Evolutionary conservation across 2,113 vertebrate species (phyloP).

Genomic region (Stigmatopora nigra): DNA sequence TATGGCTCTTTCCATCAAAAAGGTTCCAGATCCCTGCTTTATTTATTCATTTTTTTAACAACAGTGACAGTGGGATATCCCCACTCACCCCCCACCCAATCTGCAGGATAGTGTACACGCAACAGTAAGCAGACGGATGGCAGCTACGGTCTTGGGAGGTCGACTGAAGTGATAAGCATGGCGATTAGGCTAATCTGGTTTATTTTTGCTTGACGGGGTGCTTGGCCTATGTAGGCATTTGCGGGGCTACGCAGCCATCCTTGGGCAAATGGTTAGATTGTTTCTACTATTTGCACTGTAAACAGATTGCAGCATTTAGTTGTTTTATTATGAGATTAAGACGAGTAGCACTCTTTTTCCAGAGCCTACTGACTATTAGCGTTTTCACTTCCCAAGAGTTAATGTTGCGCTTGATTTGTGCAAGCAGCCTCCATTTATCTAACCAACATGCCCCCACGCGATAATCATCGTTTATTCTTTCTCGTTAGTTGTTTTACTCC

Average conservation of each 20-base stretch:
- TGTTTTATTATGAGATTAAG: constrained; percentile 25
- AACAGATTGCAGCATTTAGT: not conserved
- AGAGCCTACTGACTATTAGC: constrained; percentile 40
- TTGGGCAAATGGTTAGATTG: not conserved
- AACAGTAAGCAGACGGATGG: constrained; percentile 53
- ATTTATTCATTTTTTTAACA: not conserved
- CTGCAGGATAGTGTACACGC: constrained; percentile 28
- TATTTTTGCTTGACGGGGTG: constrained; percentile 66
- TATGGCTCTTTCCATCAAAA: too few relatives aligned
- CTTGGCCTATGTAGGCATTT: constrained; percentile 13
- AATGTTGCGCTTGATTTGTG: constrained; percentile 41
- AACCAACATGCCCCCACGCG: constrained; percentile 17
- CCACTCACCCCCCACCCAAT: constrained; percentile 20
- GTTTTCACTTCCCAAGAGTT: constrained; percentile 47
- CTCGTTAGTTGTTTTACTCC: constrained; percentile 8
- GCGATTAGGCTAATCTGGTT: constrained; percentile 78
- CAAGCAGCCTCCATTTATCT: constrained; percentile 24
- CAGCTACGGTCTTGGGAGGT: constrained; percentile 45
- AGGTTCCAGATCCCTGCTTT: too few relatives aligned
- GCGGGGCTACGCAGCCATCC: constrained; percentile 1
- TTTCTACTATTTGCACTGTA: constrained; percentile 4
- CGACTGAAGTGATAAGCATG: constrained; percentile 63
- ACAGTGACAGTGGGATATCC: constrained; percentile 36
- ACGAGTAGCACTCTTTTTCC: constrained; percentile 26
- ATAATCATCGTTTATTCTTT: constrained; percentile 12